Conservation (phyloP, 2,797 vertebrate species). For the Peromyscus attwateri region DNA sequence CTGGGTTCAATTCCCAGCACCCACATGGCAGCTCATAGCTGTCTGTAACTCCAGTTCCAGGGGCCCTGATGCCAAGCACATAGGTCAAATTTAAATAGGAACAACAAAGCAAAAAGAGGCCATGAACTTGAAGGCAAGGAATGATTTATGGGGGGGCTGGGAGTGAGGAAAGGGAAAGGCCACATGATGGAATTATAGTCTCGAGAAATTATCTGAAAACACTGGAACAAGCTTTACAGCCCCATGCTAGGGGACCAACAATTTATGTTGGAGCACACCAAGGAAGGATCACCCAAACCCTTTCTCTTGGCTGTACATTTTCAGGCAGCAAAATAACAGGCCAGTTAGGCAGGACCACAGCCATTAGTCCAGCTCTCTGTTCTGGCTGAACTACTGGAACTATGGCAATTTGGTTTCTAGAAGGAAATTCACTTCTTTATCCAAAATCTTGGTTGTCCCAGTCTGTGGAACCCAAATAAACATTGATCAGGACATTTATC, state of each 20-base stretch:
- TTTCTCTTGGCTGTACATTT: background rate
- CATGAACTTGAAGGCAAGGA: background rate
- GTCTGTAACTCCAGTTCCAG: background rate
- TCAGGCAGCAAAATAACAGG: background rate
- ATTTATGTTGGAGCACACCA: background rate
- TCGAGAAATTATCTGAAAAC: no score
- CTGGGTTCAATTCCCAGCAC: background rate
- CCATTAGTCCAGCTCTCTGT: background rate
- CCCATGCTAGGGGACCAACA: background rate
- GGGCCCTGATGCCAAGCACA: no score
- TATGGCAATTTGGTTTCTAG: background rate
- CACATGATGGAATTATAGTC: background rate
- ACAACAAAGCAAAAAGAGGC: background rate
- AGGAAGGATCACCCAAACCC: background rate
- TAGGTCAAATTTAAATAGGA: background rate
- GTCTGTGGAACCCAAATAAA: background rate
- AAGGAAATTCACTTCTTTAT: background rate
- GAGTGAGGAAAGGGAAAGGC: background rate
- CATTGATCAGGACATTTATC: background rate
- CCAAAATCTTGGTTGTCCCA: background rate
- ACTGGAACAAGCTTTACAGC: no score
- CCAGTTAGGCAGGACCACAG: background rate
- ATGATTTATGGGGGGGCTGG: background rate
- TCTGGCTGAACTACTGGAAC: background rate
- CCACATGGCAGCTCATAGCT: no score